Conservation (phyloP, 2,113 vertebrate species). For the Geococcyx californianus region DNA sequence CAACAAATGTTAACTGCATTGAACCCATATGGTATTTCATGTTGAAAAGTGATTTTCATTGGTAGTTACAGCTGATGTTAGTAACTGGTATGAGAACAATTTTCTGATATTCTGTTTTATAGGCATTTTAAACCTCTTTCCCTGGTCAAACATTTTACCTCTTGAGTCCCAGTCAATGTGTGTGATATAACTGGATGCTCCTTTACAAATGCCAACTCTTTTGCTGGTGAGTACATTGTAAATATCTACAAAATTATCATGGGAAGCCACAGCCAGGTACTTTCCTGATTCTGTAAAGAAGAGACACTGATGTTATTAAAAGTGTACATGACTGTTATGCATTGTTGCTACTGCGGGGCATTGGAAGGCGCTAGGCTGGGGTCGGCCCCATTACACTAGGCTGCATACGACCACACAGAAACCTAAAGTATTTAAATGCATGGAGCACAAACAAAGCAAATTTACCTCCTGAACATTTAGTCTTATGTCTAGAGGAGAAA, state of each 20-base stretch:
- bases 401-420: background rate
- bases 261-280: slow-evolving; percentile 96
- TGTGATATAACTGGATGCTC: slow-evolving; percentile 91
- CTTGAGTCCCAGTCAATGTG: slow-evolving; percentile 97
- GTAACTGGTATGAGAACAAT: background rate
- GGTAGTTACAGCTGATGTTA: background rate
- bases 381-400: too few species aligned
- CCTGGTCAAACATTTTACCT: slow-evolving; percentile 75
- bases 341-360: background rate
- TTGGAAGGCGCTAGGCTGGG: background rate
- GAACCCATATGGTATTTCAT: background rate
- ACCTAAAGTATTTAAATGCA: background rate
- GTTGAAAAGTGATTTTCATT: background rate
- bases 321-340: background rate
- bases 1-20: background rate
- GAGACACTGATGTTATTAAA: slow-evolving; percentile 18
- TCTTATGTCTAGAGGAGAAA: background rate
- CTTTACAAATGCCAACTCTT: slow-evolving; percentile 95
- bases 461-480: background rate
- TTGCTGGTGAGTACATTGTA: slow-evolving; percentile 97
- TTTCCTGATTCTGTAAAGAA: slow-evolving; percentile 87
- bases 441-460: background rate
- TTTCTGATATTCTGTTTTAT: background rate
- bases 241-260: slow-evolving; percentile 97
- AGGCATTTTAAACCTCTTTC: background rate